A percentile compares a stretch with the other conserved stretches of the same genome.
These are phyloP conservation scores for Barbus barbus DNA, from an alignment of 2,113 vertebrate species.

Conservation along the genomic window DNA sequence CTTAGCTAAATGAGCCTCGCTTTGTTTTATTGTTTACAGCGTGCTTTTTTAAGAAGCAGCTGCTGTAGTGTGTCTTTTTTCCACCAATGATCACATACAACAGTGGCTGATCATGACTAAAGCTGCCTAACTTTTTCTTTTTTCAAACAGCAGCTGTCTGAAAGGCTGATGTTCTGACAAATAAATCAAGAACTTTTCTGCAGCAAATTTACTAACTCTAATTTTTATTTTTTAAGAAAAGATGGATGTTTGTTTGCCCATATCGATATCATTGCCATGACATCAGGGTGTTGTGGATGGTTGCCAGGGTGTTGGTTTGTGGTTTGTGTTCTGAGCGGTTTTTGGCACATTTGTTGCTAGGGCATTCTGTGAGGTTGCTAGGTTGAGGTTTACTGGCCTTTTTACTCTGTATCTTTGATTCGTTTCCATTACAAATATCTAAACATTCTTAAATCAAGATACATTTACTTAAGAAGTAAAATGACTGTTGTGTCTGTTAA, in stretches of 20 bases:
- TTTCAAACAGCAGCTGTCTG: neutral
- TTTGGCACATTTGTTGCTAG: neutral
- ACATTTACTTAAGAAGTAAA: neutral
- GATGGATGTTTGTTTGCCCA: neutral
- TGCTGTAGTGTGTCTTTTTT: neutral
- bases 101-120: too few species aligned
- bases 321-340: neutral
- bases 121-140: too few species aligned
- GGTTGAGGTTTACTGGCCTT: neutral
- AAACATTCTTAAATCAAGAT: neutral
- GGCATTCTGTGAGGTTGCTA: neutral
- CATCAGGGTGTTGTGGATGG: neutral
- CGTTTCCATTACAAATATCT: neutral
- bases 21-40: constrained; percentile 48
- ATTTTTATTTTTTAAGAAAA: neutral
- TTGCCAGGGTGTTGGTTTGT: neutral
- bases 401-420: neutral
- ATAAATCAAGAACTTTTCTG: neutral
- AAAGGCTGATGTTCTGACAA: neutral
- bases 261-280: neutral
- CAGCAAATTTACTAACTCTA: neutral
- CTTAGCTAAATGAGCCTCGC: constrained; percentile 16
- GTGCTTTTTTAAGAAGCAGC: constrained; percentile 32
- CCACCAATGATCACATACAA: neutral
- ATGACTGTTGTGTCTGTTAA: neutral